A percentile compares a stretch with the other conserved stretches of the same genome.
These are phyloP conservation scores for Poecilobothrus nobilitatus DNA, from an alignment of 2,888 invertebrate species.

Conservation along the genomic window DNA sequence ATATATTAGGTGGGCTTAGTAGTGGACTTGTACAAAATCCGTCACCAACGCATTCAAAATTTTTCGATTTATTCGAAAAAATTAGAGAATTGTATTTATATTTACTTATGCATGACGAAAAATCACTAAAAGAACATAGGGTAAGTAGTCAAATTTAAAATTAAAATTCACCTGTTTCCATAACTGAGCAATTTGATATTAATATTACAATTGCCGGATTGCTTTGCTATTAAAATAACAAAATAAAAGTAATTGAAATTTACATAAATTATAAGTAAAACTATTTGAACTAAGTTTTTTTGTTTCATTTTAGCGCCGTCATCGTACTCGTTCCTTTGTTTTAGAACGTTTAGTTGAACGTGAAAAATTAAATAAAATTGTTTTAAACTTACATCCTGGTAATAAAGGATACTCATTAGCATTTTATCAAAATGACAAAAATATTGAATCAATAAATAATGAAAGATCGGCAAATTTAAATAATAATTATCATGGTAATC, in stretches of 20 bases:
- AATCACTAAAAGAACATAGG: conserved; percentile 39
- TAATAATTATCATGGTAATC: not conserved
- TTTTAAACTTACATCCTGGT: conserved; percentile 83
- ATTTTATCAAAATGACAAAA: conserved; percentile 40
- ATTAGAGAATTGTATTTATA: conserved; percentile 41
- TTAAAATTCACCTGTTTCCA: too few species aligned
- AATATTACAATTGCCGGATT: too few species aligned
- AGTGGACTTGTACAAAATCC: conserved; percentile 18
- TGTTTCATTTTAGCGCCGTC: conserved; percentile 33
- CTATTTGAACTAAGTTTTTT: not conserved
- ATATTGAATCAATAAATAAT: not conserved
- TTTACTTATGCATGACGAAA: conserved; percentile 39
- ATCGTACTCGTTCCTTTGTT: conserved; percentile 55
- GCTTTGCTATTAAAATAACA: too few species aligned
- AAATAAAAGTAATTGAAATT: too few species aligned
- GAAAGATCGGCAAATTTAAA: not conserved
- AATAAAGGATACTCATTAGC: conserved; percentile 78
- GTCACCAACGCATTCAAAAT: conserved; percentile 28
- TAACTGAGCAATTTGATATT: too few species aligned
- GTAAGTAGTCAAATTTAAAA: conserved; percentile 29
- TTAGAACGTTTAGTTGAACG: conserved; percentile 75
- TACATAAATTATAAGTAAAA: too few species aligned
- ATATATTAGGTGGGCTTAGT: not conserved
- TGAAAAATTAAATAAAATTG: conserved; percentile 80
- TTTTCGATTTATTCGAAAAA: conserved; percentile 42